These are phyloP conservation scores for Emydocephalus ijimae DNA, from an alignment of 2,113 vertebrate genomes.

Conservation along the genomic window DNA sequence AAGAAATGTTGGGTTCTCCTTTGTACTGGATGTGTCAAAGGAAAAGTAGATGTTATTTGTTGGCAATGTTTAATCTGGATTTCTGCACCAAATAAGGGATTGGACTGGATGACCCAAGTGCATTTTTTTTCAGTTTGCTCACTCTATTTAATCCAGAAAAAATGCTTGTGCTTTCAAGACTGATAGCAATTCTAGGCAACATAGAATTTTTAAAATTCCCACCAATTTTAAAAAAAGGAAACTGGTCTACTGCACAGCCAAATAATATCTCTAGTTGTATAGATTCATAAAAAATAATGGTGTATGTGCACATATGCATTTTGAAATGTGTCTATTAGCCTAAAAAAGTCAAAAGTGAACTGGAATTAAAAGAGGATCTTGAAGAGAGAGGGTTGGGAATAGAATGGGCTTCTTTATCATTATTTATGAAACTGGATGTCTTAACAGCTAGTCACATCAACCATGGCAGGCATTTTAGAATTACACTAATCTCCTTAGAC, in stretches of 20 bases:
- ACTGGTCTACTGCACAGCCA: background rate
- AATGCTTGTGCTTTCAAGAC: background rate
- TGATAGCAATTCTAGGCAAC: background rate
- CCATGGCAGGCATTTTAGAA: background rate
- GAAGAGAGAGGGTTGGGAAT: background rate
- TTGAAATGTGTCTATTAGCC: background rate
- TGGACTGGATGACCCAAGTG: background rate
- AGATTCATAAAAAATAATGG: background rate
- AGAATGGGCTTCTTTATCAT: background rate
- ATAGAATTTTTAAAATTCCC: background rate
- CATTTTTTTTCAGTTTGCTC: background rate
- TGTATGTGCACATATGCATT: background rate
- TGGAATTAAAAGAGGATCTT: background rate
- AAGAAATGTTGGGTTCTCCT: background rate
- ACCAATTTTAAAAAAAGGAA: background rate
- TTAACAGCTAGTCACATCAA: background rate
- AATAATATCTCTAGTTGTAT: background rate
- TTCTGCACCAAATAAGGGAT: background rate
- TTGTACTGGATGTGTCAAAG: background rate
- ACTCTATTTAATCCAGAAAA: background rate
- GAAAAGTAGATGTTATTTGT: background rate
- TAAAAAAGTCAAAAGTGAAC: background rate
- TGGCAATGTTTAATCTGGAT: background rate
- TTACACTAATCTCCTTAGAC: background rate
- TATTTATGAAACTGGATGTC: background rate